Evolutionary conservation across 2,113 vertebrate genomes (phyloP).

Genomic region (Caretta caretta): DNA sequence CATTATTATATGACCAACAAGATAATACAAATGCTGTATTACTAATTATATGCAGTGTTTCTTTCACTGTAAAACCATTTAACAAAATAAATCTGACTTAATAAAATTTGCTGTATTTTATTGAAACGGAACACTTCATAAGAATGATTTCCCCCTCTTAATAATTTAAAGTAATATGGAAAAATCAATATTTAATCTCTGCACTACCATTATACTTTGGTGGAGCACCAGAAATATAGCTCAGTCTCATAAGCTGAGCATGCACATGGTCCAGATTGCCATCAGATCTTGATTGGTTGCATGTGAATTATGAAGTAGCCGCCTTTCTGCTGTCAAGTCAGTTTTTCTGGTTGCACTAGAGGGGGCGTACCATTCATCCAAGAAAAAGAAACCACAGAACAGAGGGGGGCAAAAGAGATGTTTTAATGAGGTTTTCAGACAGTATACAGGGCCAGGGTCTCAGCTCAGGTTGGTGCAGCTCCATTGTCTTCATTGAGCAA

Average conservation of each 20-base stretch:
- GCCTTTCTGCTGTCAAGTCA: neutral
- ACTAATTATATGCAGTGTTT: neutral
- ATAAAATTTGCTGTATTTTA: neutral
- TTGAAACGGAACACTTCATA: constrained; percentile 42
- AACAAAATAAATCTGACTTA: constrained; percentile 37
- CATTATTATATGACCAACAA: neutral
- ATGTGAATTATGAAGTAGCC: neutral
- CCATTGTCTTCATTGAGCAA: neutral
- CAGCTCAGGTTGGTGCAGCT: neutral
- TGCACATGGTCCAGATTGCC: neutral
- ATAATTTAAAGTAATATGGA: constrained; percentile 48
- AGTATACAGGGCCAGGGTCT: neutral
- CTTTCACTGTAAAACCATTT: constrained; percentile 1
- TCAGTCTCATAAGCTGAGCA: constrained; percentile 5
- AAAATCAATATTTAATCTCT: constrained; percentile 77
- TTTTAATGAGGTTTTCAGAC: neutral
- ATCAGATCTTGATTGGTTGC: neutral
- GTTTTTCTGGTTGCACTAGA: neutral
- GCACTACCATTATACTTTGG: constrained; percentile 8
- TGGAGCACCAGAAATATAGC: constrained; percentile 24
- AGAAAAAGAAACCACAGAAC: neutral
- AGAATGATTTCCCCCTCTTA: constrained; percentile 23
- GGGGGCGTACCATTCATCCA: neutral
- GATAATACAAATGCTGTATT: neutral
- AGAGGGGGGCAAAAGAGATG: neutral